Conservation (phyloP, 2,888 invertebrate genomes). For the Glaucopsyche alexis region DNA sequence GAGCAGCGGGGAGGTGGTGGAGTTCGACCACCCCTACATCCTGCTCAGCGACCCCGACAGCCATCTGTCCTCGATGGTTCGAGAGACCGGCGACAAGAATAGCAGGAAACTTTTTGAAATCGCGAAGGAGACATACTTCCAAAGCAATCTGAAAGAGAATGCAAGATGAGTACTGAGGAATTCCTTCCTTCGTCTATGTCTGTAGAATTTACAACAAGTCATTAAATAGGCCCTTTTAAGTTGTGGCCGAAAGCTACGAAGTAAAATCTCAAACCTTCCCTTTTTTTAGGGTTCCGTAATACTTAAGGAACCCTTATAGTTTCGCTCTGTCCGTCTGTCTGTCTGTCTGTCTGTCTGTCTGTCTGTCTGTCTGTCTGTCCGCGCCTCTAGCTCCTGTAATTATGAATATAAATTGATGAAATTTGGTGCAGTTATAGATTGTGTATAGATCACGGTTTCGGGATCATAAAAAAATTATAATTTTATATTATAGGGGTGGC, state of each 20-base stretch:
- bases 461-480: too few species aligned
- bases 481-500: too few species aligned
- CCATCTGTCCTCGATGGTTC: constrained; percentile 78
- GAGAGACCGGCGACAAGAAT: constrained; percentile 80
- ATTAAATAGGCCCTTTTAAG: neutral
- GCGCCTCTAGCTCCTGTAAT: too few species aligned
- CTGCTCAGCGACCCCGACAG: constrained; percentile 76
- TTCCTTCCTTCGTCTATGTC: neutral
- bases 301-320: too few species aligned
- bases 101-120: constrained; percentile 67
- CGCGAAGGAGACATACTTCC: constrained; percentile 69
- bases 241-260: neutral
- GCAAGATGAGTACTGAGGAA: constrained; percentile 45
- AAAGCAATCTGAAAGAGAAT: constrained; percentile 59
- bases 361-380: too few species aligned
- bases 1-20: constrained; percentile 80
- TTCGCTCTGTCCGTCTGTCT: too few species aligned
- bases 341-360: too few species aligned
- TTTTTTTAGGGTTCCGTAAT: too few species aligned
- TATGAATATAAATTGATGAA: too few species aligned
- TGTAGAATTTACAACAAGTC: neutral
- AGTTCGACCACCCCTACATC: constrained; percentile 83
- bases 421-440: too few species aligned
- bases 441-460: too few species aligned
- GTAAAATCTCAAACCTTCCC: neutral